phyloP scores from a whole-genome alignment of 2,888 invertebrate species.

The Proisotoma minuta region DNA sequence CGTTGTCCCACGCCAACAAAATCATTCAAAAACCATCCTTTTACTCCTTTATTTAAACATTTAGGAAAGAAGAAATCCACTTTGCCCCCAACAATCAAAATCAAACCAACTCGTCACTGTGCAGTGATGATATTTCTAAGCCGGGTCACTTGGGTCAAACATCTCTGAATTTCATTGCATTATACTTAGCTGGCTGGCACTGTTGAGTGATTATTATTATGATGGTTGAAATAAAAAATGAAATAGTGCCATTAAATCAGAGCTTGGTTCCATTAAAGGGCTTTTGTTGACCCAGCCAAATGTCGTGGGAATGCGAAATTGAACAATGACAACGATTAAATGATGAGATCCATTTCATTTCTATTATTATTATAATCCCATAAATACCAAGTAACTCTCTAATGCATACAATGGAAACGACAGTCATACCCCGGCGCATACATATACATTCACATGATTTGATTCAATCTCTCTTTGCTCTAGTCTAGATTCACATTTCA shows the following conservation, averaged over 20 bases:
- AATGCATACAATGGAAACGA: not conserved
- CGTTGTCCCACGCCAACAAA: slow-evolving; percentile 38
- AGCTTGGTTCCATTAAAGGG: too few relatives aligned
- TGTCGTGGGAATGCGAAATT: slow-evolving; percentile 38
- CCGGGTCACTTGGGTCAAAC: too few relatives aligned
- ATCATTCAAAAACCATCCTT: slow-evolving; percentile 9
- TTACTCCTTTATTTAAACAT: slow-evolving; percentile 14
- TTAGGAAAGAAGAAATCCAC: slow-evolving; percentile 5
- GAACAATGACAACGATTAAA: slow-evolving; percentile 17
- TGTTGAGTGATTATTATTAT: too few relatives aligned
- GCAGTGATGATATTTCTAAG: too few relatives aligned
- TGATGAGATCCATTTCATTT: slow-evolving; percentile 17
- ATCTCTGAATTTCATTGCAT: too few relatives aligned
- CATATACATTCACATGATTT: not conserved
- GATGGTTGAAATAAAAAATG: too few relatives aligned
- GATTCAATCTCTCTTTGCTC: not conserved
- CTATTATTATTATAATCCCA: slow-evolving; percentile 18
- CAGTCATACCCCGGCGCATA: too few relatives aligned
- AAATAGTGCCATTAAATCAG: not conserved
- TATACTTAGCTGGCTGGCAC: too few relatives aligned
- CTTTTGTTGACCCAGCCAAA: slow-evolving; percentile 27
- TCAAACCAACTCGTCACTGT: not conserved
- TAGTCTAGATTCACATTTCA: slow-evolving; percentile 2
- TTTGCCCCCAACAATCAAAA: not conserved
- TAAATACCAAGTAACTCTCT: slow-evolving; percentile 2